Evolutionary conservation across 1,140 invertebrate genomes (phyloP), one percentile per base, ranked within the genome.

Genomic region (Tenebrio molitor): DNA sequence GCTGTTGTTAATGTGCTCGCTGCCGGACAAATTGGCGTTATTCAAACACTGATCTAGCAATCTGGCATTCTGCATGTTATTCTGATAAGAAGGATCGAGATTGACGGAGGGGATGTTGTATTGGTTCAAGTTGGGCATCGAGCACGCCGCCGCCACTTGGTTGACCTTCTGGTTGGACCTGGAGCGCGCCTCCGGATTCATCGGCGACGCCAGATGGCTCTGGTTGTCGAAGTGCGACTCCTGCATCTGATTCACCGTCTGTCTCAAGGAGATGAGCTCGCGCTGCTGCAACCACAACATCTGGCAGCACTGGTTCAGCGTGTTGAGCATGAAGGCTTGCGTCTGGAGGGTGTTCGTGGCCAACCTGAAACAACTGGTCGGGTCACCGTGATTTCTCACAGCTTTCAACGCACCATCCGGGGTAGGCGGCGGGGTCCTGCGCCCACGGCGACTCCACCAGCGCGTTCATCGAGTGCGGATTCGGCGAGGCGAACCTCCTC

Each of bases 231-330:
- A 67, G 1, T 29, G 2, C 1, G 29, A n/a, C 64, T 73, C 66
- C 53, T 73, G 72, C 10, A 73, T 34, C 58, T 73, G 63, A 17
- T 76, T 71, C 1, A 85, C 74, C 15, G 73, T 80, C 14, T 76
- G 79, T 12, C 82, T 77, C 15, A 86, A 70, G 5, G 78, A 53
- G 0, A 78, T 76, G n/a, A 86, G 67, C 72, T 85, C 85, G 17
- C 82, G 74, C 71, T 86, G 85, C 71, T 86, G 85, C 50, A 84
- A 62, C 82, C 84, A 85, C 10, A 86, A 66, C 77, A 85, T 80
- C 74, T 86, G 84, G 74, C 84, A 85, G 75, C 85, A 86, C 58
- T 86, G 84, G 72, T 82, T 85, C 14, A 86, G 69, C 3, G 84
- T 82, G 33, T 84, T 81, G 10, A 85, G 66, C 72, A 84, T 78